Percentiles rank a stretch among this genome's conserved stretches.
Evolutionary conservation across 2,888 invertebrate genomes (phyloP).

Genomic region (Erebia palarica): DNA sequence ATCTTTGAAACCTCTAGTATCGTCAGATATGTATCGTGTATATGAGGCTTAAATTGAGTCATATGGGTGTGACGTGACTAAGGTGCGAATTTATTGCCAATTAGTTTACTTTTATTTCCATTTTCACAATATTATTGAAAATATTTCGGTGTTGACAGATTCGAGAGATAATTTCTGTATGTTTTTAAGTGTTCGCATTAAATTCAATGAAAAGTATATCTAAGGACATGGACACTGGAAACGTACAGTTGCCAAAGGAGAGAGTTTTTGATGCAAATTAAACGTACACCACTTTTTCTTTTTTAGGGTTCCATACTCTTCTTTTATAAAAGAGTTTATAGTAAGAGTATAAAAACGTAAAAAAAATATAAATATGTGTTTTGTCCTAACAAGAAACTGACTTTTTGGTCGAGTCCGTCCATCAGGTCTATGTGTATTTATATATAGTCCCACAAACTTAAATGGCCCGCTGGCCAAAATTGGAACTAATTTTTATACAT

Average conservation of each 20-base stretch:
- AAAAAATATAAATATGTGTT: no score
- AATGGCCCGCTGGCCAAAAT: no score
- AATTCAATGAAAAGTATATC: slow-evolving; percentile 11
- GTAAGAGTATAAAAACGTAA: no score
- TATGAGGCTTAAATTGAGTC: slow-evolving; percentile 1
- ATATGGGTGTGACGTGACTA: slow-evolving; percentile 19
- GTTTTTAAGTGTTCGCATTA: slow-evolving; percentile 10
- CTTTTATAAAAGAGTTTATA: no score
- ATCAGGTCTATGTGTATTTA: no score
- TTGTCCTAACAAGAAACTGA: no score
- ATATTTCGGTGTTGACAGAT: slow-evolving; percentile 7
- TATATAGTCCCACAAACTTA: no score
- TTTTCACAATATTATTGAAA: slow-evolving; percentile 7
- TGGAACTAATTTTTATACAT: no score
- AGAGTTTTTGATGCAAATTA: neutral
- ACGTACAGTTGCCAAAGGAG: neutral
- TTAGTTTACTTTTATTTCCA: slow-evolving; percentile 10
- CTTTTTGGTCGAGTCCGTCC: no score
- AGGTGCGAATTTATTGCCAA: slow-evolving; percentile 21
- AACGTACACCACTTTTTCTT: neutral
- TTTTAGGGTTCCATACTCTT: neutral
- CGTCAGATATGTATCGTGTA: neutral
- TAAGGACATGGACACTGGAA: slow-evolving; percentile 1
- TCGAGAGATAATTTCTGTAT: slow-evolving; percentile 1
- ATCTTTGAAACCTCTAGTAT: no score